phyloP scores from a whole-genome alignment of 2,113 vertebrate species.

The Spea multiplicata region DNA sequence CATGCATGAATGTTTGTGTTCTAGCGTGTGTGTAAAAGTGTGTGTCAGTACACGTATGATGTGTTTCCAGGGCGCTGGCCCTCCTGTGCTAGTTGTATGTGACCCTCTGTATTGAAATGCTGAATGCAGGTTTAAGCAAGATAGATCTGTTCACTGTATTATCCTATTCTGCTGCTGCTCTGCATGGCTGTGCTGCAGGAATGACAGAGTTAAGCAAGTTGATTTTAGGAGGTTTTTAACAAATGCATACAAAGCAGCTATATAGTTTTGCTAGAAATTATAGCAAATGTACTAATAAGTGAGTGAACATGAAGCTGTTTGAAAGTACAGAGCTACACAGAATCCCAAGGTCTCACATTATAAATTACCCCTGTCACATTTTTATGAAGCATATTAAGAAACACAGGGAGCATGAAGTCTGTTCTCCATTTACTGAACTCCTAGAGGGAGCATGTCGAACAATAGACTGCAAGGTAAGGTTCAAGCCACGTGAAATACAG shows the following conservation, averaged over 20 bases:
- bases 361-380: slow-evolving; percentile 44
- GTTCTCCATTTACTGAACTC: slow-evolving; percentile 42
- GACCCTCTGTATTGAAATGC: no score
- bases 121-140: no score
- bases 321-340: slow-evolving; percentile 3
- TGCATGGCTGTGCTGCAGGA: neutral
- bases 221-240: no score
- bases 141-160: no score
- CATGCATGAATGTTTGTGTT: no score
- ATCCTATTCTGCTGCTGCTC: neutral
- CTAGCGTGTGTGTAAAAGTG: no score
- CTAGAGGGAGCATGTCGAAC: slow-evolving; percentile 33
- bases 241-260: slow-evolving; percentile 15
- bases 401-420: slow-evolving; percentile 34
- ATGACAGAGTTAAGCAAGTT: slow-evolving; percentile 11
- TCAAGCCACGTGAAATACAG: slow-evolving; percentile 24
- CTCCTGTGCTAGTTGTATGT: no score
- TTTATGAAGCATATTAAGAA: slow-evolving; percentile 48
- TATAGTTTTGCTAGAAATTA: slow-evolving; percentile 11
- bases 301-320: slow-evolving; percentile 12
- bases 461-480: slow-evolving; percentile 23
- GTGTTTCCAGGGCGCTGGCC: no score
- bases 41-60: no score
- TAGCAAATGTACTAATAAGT: slow-evolving; percentile 30
- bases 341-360: slow-evolving; percentile 44